Evolutionary conservation across 2,797 vertebrate species (phyloP), one percentile per base, ranked within the genome.

Genomic region (Alauda arvensis): DNA sequence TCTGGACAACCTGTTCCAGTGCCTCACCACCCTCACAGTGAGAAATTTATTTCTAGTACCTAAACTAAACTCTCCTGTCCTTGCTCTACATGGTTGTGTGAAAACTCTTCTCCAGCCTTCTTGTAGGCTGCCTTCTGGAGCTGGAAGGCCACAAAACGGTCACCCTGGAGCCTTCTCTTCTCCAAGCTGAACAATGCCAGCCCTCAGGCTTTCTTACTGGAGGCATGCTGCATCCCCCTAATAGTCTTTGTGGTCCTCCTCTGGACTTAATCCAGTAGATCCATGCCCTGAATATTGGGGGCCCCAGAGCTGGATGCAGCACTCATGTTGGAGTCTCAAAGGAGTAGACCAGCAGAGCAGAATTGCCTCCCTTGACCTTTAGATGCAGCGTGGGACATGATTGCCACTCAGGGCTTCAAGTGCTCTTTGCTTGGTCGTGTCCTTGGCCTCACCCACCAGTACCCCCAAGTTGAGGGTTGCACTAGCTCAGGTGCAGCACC

Each of bases 351-450:
- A 31, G 21, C 2, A 5, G 16, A 18, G 15, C 26, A 43, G 21
- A 56, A n/a, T 63, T 16, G 10, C 19, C 5, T 56, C 19, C 18
- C 9, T 19, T 49, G 16, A 26, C 24, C 20, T 68, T 51, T 33
- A 1, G 2, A 17, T 68, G 28, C 3, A 39, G n/a, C 19, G 8
- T 16, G 12, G 42, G 34, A 34, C 28, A 12, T 1, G 2, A 4
- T 19, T 43, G 37, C n/a, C 16, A 6, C 16, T 51, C 29, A 12
- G 18, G 12, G 21, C 39, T 40, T 12, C 20, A 16, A 14, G 24
- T 21, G 12, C 10, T 31, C 15, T 6, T 24, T 8, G 51, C 39
- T 48, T 23, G 20, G 5, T 56, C 4, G 3, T 26, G 39, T 34
- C 24, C 12, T 1, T n/a, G n/a, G 3, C 24, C 21, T 75, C 18